phyloP scores from a whole-genome alignment of 2,888 invertebrate species.

The Hyles lineata region DNA sequence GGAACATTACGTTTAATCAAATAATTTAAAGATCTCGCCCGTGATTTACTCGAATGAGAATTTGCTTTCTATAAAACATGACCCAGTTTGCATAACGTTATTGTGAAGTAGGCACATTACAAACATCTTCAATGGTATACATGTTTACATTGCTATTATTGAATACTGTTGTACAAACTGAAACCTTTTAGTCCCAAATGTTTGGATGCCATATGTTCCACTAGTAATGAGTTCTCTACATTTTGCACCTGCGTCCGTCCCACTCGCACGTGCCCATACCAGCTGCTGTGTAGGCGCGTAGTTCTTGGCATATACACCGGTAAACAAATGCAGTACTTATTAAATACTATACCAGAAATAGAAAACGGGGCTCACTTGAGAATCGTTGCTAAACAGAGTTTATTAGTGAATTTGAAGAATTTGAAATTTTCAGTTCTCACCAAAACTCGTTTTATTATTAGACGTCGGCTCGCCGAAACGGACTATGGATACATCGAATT shows the following conservation, averaged over 20 bases:
- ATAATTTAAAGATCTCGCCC: not conserved
- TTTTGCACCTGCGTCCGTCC: constrained; percentile 81
- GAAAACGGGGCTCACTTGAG: not conserved
- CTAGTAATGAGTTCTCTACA: constrained; percentile 62
- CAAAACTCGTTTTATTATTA: not conserved
- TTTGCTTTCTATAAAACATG: constrained; percentile 1
- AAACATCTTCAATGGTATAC: not conserved
- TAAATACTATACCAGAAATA: constrained; percentile 5
- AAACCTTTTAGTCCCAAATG: constrained; percentile 46
- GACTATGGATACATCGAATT: constrained; percentile 58
- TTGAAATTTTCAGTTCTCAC: not conserved
- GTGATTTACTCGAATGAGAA: not conserved
- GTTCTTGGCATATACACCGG: not conserved
- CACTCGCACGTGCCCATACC: constrained; percentile 74
- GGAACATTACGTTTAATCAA: not conserved
- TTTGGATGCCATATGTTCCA: constrained; percentile 65
- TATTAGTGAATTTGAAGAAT: not conserved
- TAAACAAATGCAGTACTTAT: constrained; percentile 8
- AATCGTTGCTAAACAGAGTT: not conserved
- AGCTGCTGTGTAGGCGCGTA: constrained; percentile 32
- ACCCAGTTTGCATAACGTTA: not conserved
- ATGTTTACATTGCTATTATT: constrained; percentile 6
- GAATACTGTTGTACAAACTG: not conserved
- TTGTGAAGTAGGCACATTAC: not conserved
- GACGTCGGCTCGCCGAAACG: constrained; percentile 5